Evolutionary conservation across 1,140 invertebrate species (phyloP).

Genomic region (Microplitis demolitor): DNA sequence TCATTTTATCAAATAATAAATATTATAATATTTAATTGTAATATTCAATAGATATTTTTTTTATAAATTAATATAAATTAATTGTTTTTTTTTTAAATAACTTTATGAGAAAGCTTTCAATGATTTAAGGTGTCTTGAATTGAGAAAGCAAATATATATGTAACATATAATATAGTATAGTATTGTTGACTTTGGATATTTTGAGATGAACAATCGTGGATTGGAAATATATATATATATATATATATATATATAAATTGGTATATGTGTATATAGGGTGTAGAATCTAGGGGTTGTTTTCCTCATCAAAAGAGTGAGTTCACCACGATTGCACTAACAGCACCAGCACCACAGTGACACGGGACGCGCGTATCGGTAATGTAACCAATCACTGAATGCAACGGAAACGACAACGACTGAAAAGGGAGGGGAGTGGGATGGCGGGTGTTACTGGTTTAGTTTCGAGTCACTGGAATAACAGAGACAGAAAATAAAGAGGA

Average conservation of each 20-base stretch:
- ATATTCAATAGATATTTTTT: too few relatives aligned
- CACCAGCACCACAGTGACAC: conserved; percentile 40
- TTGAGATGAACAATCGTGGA: too few relatives aligned
- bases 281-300: conserved; percentile 38
- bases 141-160: too few relatives aligned
- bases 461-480: conserved; percentile 7
- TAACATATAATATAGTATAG: too few relatives aligned
- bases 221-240: too few relatives aligned
- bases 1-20: background rate
- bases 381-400: conserved; percentile 49
- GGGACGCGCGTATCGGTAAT: conserved; percentile 54
- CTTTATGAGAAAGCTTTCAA: too few relatives aligned
- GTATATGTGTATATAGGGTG: too few relatives aligned
- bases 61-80: too few relatives aligned
- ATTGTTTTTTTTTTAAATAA: too few relatives aligned
- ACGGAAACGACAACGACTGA: conserved; percentile 6
- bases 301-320: conserved; percentile 38
- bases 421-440: background rate
- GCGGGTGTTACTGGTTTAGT: conserved; percentile 8
- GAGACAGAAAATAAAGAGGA: background rate
- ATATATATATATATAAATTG: too few relatives aligned
- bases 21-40: background rate
- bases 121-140: too few relatives aligned
- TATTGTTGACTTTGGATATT: too few relatives aligned
- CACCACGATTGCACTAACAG: conserved; percentile 51